phyloP scores from a whole-genome alignment of 2,888 invertebrate genomes.

The Prosapia bicincta region DNA sequence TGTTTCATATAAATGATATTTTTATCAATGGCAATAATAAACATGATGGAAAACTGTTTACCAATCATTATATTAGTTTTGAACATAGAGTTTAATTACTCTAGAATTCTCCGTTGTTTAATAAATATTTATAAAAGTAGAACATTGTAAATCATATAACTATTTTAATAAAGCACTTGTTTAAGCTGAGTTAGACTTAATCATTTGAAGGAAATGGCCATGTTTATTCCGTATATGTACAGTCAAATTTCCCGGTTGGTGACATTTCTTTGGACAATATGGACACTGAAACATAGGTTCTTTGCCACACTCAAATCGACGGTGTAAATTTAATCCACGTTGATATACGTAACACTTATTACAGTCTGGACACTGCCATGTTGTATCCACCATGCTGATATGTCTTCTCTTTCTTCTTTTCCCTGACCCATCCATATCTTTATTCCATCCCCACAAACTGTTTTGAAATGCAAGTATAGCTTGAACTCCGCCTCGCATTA shows the following conservation, averaged over 20 bases:
- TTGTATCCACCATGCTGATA: constrained; percentile 27
- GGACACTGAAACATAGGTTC: constrained; percentile 47
- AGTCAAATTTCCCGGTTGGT: constrained; percentile 31
- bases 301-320: constrained; percentile 47
- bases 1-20: too few species aligned
- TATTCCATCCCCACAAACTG: constrained; percentile 22
- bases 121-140: background rate
- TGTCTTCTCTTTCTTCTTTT: constrained; percentile 19
- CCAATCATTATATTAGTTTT: too few species aligned
- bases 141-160: background rate
- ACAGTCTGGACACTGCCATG: constrained; percentile 44
- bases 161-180: background rate
- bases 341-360: constrained; percentile 46
- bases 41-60: too few species aligned
- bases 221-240: constrained; percentile 36
- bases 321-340: constrained; percentile 47
- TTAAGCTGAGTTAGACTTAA: background rate
- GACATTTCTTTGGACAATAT: constrained; percentile 41
- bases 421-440: constrained; percentile 6
- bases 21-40: too few species aligned
- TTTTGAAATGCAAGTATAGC: constrained; percentile 12
- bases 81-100: too few species aligned
- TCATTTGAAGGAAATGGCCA: constrained; percentile 3
- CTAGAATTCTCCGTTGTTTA: background rate
- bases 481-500: constrained; percentile 1